Percentiles rank a stretch among this genome's conserved stretches.
These are phyloP conservation scores for Sphyrna mokarran DNA, from an alignment of 2,113 vertebrate genomes.

Conservation along the genomic window DNA sequence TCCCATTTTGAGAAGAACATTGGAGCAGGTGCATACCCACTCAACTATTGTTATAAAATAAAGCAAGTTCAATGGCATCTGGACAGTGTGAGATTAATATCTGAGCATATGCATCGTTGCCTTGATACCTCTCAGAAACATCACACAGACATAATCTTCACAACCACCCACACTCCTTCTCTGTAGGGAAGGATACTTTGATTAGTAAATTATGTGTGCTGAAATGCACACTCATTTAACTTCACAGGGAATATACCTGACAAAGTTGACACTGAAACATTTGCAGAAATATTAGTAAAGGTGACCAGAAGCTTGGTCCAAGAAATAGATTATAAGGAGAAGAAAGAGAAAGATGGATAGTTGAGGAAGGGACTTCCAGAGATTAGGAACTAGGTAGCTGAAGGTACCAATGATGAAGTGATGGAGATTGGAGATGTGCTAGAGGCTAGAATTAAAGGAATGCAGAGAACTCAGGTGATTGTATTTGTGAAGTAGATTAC, in stretches of 20 bases:
- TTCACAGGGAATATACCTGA: neutral
- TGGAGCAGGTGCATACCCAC: neutral
- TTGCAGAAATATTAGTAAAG: neutral
- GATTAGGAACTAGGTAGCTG: neutral
- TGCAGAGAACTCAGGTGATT: neutral
- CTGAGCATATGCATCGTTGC: neutral
- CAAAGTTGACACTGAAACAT: neutral
- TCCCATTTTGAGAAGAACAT: neutral
- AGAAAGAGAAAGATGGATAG: neutral
- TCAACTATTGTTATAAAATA: neutral
- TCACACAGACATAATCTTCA: neutral
- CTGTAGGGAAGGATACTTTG: no score
- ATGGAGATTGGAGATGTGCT: neutral
- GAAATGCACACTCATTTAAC: neutral
- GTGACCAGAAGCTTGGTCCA: neutral
- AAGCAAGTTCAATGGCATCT: neutral
- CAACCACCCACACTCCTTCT: neutral
- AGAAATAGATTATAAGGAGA: neutral
- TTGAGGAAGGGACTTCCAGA: neutral
- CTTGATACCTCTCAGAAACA: neutral
- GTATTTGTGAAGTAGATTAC: neutral
- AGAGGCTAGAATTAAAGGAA: neutral
- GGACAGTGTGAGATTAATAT: neutral
- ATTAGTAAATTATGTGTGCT: neutral
- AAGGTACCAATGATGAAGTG: neutral